Base-by-base conservation (phyloP, 1,140 invertebrate genomes). In the Chironomus striatipennis region DNA sequence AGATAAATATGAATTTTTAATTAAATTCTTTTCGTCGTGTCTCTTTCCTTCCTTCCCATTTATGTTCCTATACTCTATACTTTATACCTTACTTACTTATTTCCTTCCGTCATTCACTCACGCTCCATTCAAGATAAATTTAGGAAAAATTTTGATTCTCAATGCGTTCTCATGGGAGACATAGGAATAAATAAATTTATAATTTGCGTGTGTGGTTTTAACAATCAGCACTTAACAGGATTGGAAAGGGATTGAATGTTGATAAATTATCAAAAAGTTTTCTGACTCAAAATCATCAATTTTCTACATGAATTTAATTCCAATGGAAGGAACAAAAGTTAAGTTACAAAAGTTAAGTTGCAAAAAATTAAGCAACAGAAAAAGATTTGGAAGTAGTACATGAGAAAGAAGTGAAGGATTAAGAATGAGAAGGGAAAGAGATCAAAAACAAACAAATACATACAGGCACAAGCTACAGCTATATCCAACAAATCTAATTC, bases 1-100 rank as follows among this genome's bases (percentile, higher is more conserved):
- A 70, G 65, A 70, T 70, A 70, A 70, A 70, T 70, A 70, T 70
- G 65, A 70, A 70, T 70, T 70, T 70, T 70, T 70, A 70, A 70
- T 70, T 70, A 70, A 70, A 70, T 70, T 57, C n/a, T 57, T 57
- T 57, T 57, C 2, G 43, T 57, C 47, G 43, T 57, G 12, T 57
- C n/a, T 5, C 43, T 8, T 12, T 57, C n/a, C n/a, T 57, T 57
- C 10, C 43, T 47, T 12, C n/a, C n/a, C n/a, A 57, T 57, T 70
- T 21, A 70, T 20, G 65, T 70, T 17, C 18, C 64, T 17, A 5
- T n/a, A n/a, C n/a, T n/a, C 12, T 67, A 6, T 17, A 5, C 15
- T 17, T 67, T 70, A 12, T 18, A 10, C 18, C 20, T 70, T 70
- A 18, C n/a, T 70, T 18, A 9, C 20, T 70, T 7, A 18, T 70